phyloP scores from a whole-genome alignment of 2,888 invertebrate genomes.

The Epinotia demarniana region DNA sequence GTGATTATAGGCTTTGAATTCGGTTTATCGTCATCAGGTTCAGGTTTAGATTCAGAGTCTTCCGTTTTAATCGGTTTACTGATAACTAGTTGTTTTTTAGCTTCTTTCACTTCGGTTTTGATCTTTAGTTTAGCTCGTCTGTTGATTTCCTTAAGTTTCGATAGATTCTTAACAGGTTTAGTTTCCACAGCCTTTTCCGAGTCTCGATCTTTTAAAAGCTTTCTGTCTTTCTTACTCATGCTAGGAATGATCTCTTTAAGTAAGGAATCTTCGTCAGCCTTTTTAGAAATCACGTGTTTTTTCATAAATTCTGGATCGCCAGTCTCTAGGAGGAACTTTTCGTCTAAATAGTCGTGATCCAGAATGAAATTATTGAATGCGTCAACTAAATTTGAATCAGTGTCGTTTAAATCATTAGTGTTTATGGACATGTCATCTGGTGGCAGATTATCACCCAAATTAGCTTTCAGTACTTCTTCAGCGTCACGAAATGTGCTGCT shows the following conservation, averaged over 20 bases:
- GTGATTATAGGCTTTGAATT: background rate
- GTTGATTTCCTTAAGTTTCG: conserved; percentile 12
- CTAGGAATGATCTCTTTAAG: conserved; percentile 34
- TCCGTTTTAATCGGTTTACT: background rate
- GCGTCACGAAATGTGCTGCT: conserved; percentile 9
- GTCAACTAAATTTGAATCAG: conserved; percentile 37
- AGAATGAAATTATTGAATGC: conserved; percentile 38
- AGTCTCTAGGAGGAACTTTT: conserved; percentile 30
- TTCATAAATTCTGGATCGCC: conserved; percentile 21
- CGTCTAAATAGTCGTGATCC: conserved; percentile 33
- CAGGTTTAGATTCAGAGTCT: background rate
- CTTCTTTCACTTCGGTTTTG: background rate
- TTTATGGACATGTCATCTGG: conserved; percentile 36
- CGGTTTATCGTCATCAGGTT: background rate
- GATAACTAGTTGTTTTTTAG: background rate
- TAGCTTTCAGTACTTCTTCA: conserved; percentile 22
- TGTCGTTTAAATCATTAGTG: conserved; percentile 34
- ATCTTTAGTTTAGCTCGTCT: background rate
- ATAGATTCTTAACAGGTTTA: conserved; percentile 15
- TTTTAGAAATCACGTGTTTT: conserved; percentile 21
- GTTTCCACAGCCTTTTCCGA: background rate
- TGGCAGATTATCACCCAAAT: conserved; percentile 23
- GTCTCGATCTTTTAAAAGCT: background rate
- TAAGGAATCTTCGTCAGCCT: conserved; percentile 27
- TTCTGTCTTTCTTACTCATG: conserved; percentile 21